Evolutionary conservation across 2,797 vertebrate species (phyloP).

Genomic region (Lateolabrax maculatus): DNA sequence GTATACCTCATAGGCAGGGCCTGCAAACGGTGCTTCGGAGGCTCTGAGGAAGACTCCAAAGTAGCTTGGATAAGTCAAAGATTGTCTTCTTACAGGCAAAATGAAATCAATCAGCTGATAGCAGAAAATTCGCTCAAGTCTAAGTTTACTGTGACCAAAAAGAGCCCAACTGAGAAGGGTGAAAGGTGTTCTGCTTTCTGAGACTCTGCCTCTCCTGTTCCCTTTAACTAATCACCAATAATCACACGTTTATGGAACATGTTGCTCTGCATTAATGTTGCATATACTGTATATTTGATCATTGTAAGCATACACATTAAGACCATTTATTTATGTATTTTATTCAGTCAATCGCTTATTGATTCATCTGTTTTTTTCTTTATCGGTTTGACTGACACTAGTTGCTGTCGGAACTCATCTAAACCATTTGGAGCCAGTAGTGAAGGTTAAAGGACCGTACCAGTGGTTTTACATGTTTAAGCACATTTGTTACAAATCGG

Average conservation of each 20-base stretch:
- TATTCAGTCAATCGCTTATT: conserved; percentile 23
- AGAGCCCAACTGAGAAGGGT: conserved; percentile 78
- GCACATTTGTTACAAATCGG: conserved; percentile 21
- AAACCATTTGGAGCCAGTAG: conserved; percentile 32
- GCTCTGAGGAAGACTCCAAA: conserved; percentile 87
- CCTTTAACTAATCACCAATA: conserved; percentile 56
- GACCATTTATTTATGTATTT: conserved; percentile 47
- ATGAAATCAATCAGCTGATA: conserved; percentile 94
- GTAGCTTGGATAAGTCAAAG: conserved; percentile 85
- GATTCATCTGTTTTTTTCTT: conserved; percentile 22
- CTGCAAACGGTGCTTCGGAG: conserved; percentile 84
- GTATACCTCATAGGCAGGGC: conserved; percentile 91
- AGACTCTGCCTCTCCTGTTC: conserved; percentile 33
- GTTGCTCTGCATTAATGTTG: conserved; percentile 47
- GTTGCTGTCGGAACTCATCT: conserved; percentile 39
- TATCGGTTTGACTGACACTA: conserved; percentile 46
- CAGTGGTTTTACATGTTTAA: conserved; percentile 4
- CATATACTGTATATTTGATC: conserved; percentile 54
- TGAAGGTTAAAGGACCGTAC: conserved; percentile 24
- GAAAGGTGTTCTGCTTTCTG: conserved; percentile 86
- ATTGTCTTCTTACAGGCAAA: conserved; percentile 93
- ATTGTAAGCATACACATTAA: conserved; percentile 19
- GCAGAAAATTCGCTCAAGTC: conserved; percentile 84
- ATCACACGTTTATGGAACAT: conserved; percentile 36
- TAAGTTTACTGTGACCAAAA: conserved; percentile 81